Percentiles rank a stretch among this genome's conserved stretches.
These are phyloP conservation scores for Eledone cirrhosa DNA, from an alignment of 2,888 invertebrate species.

Conservation along the genomic window DNA sequence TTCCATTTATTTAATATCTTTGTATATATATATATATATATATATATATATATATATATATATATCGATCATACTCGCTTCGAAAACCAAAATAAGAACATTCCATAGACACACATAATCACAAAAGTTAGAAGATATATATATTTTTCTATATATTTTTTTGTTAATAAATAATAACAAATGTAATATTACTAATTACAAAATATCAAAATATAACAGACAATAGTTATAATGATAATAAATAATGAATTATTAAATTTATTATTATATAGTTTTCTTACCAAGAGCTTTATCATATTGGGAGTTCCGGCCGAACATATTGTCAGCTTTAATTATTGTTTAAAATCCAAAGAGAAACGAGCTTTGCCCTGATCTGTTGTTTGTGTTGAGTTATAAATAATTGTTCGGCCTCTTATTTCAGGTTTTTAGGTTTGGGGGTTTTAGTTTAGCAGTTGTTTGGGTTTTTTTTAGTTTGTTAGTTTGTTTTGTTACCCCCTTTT, in stretches of 20 bases:
- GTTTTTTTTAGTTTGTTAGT: too few species aligned
- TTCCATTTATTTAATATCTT: too few species aligned
- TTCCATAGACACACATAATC: too few species aligned
- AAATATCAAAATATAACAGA: background rate
- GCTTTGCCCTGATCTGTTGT: too few species aligned
- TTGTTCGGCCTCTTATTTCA: too few species aligned
- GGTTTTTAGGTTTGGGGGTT: too few species aligned
- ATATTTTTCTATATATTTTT: background rate
- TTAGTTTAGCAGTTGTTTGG: too few species aligned
- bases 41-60: background rate
- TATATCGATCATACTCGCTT: too few species aligned
- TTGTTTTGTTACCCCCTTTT: too few species aligned
- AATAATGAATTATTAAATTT: background rate
- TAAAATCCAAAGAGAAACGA: background rate
- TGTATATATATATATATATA: background rate
- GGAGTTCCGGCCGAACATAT: slow-evolving; percentile 28
- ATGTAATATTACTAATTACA: background rate
- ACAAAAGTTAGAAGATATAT: background rate
- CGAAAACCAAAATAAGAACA: too few species aligned
- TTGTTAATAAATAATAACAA: background rate
- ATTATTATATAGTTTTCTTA: background rate
- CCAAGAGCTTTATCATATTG: slow-evolving; percentile 30
- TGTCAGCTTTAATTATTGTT: background rate
- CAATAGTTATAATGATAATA: background rate
- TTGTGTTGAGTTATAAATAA: too few species aligned